These are phyloP conservation scores for Epinotia demarniana DNA, from an alignment of 2,888 invertebrate genomes.

Conservation along the genomic window DNA sequence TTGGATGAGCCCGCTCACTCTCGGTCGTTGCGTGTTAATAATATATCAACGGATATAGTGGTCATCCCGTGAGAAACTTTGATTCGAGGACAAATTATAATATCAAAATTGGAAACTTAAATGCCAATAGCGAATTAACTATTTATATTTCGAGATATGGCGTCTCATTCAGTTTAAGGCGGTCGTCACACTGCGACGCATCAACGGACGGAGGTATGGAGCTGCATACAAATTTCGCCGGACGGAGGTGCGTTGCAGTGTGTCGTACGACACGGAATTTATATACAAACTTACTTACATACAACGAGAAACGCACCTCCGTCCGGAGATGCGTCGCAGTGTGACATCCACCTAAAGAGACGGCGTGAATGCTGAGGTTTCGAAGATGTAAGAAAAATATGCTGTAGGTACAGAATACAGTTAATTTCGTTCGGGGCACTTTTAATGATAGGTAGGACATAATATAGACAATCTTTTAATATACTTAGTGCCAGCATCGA, in stretches of 20 bases:
- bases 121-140: background rate
- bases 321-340: no score
- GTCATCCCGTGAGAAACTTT: background rate
- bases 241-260: no score
- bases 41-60: background rate
- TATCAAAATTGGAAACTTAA: background rate
- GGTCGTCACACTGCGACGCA: no score
- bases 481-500: no score
- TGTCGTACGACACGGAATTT: no score
- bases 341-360: background rate
- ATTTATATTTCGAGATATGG: background rate
- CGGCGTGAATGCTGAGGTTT: background rate
- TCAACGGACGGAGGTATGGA: no score
- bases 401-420: no score
- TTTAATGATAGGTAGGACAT: background rate
- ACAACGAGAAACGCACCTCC: no score
- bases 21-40: conserved; percentile 31
- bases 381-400: background rate
- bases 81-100: background rate
- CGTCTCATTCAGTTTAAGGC: background rate
- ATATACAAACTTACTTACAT: no score
- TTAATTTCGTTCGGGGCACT: background rate
- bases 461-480: no score
- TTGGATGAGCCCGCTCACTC: conserved; percentile 23
- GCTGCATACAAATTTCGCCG: no score